phyloP scores from a whole-genome alignment of 53 echinoderm and acorn worm species.

The Echinometra lucunter region DNA sequence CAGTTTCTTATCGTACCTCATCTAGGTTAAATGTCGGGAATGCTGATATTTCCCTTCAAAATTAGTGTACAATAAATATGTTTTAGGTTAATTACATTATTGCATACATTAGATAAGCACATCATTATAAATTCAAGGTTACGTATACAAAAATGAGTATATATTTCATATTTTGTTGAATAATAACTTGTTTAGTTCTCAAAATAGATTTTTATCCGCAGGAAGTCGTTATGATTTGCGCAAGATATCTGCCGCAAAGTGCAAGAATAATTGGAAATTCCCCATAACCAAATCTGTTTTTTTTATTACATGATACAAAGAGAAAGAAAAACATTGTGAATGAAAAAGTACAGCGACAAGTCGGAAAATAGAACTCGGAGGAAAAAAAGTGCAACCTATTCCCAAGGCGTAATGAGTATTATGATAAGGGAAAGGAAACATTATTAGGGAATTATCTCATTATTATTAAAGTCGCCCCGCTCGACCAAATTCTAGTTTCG shows the following conservation, averaged over 20 bases:
- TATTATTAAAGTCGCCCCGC: conserved; percentile 38
- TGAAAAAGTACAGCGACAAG: conserved; percentile 42
- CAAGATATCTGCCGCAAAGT: conserved; percentile 25
- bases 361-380: conserved; percentile 13
- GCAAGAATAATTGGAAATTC: conserved; percentile 46
- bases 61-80: no score
- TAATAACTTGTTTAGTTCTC: not conserved
- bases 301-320: conserved; percentile 24
- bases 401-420: conserved; percentile 48
- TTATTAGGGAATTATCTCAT: conserved; percentile 51
- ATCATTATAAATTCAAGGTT: not conserved
- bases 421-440: conserved; percentile 55
- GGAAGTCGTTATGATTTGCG: not conserved
- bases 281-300: conserved; percentile 2
- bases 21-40: no score
- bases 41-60: no score
- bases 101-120: not conserved
- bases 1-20: no score
- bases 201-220: conserved; percentile 2
- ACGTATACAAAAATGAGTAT: not conserved
- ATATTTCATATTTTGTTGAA: not conserved
- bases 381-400: conserved; percentile 57
- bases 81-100: no score
- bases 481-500: conserved; percentile 39
- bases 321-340: conserved; percentile 4